phyloP scores from a whole-genome alignment of 2,888 invertebrate genomes.

The Callinectes sapidus region DNA sequence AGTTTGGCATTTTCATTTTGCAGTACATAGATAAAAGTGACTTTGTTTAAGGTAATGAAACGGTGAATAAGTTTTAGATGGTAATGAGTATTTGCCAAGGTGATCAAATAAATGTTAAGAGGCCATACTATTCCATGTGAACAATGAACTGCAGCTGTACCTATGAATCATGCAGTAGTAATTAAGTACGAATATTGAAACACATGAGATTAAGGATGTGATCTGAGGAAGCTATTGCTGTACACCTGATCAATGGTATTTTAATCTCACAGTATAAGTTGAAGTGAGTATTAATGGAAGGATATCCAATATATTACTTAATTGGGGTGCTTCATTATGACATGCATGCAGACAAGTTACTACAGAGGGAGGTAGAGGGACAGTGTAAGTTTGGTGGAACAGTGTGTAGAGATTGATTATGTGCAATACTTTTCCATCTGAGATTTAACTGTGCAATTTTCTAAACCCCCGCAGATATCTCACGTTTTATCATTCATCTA shows the following conservation, averaged over 20 bases:
- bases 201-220: not conserved
- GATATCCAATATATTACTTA: not conserved
- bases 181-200: not conserved
- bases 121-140: not conserved
- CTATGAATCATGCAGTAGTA: not conserved
- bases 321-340: not conserved
- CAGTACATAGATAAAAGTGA: no score
- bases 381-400: not conserved
- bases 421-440: conserved; percentile 21
- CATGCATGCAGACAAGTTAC: not conserved
- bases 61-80: not conserved
- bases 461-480: not conserved
- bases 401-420: not conserved
- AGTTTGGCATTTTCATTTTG: no score
- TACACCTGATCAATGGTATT: not conserved
- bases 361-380: not conserved
- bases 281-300: not conserved
- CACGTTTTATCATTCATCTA: not conserved
- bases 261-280: not conserved
- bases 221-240: not conserved
- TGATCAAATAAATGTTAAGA: not conserved
- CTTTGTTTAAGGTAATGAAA: not conserved
- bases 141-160: not conserved
- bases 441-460: conserved; percentile 5
- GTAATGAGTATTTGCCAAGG: not conserved